Evolutionary conservation across 2,797 vertebrate genomes (phyloP).

Genomic region (Crotalus adamanteus): DNA sequence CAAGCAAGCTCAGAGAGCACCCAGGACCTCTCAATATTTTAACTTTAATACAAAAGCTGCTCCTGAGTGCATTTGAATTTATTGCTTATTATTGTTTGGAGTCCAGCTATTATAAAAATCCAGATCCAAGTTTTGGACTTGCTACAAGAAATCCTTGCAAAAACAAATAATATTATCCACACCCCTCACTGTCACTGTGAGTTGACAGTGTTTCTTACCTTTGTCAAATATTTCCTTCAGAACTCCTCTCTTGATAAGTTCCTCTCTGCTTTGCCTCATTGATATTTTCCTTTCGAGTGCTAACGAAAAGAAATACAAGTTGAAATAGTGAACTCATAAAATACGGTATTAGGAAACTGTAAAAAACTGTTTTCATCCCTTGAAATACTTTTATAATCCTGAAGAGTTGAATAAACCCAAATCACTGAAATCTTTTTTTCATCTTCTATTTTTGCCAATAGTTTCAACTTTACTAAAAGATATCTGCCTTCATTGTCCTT

Average conservation of each 20-base stretch:
- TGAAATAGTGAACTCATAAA: conserved; percentile 51
- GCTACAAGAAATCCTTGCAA: not conserved
- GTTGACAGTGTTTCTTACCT: conserved; percentile 77
- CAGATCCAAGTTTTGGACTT: not conserved
- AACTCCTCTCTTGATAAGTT: conserved; percentile 95
- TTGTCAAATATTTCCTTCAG: conserved; percentile 98
- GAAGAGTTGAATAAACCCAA: not conserved
- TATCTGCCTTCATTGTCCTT: not conserved
- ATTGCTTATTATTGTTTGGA: not conserved
- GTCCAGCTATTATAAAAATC: not conserved
- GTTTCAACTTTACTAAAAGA: not conserved
- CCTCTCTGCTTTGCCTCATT: conserved; percentile 94
- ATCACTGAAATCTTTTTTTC: not conserved
- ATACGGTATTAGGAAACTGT: not conserved
- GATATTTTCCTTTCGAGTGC: conserved; percentile 98
- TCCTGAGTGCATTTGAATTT: not conserved
- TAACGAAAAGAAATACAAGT: conserved; percentile 64
- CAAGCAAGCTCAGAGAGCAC: too few relatives aligned
- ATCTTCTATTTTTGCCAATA: not conserved
- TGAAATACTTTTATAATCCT: not conserved
- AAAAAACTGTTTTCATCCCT: not conserved
- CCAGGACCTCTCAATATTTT: not conserved
- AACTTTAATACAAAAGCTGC: not conserved
- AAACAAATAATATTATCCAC: not conserved
- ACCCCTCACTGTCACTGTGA: not conserved